Conservation (phyloP, 1,140 invertebrate species). For the Pseudomyrmex dendroicus region DNA sequence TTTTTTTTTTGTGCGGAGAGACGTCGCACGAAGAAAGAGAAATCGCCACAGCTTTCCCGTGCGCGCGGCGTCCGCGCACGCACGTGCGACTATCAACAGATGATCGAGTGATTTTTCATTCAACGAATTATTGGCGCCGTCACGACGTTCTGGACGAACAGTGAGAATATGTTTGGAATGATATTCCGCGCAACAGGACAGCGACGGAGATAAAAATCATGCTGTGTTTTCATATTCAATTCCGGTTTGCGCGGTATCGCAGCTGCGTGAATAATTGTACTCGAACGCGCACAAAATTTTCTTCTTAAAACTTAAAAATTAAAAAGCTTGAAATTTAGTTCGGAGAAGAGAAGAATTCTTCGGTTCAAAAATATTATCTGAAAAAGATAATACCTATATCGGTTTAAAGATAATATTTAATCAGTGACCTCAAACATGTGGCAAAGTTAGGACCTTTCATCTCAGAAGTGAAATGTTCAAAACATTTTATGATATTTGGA, state of each 20-base stretch:
- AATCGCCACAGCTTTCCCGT: conserved; percentile 40
- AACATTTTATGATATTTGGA: conserved; percentile 4
- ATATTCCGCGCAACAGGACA: conserved; percentile 6
- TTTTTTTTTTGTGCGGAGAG: neutral
- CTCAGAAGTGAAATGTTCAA: neutral
- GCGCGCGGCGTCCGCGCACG: neutral
- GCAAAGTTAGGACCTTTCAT: neutral
- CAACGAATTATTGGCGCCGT: neutral
- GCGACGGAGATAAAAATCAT: neutral
- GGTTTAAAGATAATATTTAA: neutral
- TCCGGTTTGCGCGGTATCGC: no score
- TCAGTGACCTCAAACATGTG: no score
- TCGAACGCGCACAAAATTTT: no score
- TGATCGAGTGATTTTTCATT: neutral
- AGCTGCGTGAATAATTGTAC: no score
- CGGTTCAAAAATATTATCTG: no score
- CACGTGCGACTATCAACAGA: conserved; percentile 3
- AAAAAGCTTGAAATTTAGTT: neutral
- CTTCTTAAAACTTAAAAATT: no score
- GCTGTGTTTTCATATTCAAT: no score
- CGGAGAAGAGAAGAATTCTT: neutral
- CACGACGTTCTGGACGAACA: neutral
- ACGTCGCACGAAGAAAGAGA: conserved; percentile 39
- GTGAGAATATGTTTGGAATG: neutral
- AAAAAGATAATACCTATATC: no score